Evolutionary conservation across 2,888 invertebrate species (phyloP).

Genomic region (Pimpla rufipes): DNA sequence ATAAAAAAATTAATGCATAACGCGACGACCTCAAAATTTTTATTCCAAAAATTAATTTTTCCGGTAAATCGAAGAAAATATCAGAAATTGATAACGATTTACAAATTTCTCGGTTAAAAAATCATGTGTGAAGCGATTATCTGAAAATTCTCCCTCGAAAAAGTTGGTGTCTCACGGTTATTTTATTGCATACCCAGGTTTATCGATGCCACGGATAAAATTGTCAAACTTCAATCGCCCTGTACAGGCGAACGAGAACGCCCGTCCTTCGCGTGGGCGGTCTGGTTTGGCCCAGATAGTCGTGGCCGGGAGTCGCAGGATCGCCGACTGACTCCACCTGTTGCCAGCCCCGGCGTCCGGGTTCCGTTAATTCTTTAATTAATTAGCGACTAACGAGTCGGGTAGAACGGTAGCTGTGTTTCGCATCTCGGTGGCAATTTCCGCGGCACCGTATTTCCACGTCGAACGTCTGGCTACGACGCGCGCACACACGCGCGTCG

Average conservation of each 20-base stretch:
- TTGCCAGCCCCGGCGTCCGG: slow-evolving; percentile 49
- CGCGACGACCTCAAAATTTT: no score
- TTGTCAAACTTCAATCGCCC: slow-evolving; percentile 21
- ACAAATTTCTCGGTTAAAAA: no score
- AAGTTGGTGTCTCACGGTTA: no score
- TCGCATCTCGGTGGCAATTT: slow-evolving; percentile 58
- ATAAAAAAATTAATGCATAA: no score
- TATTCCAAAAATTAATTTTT: slow-evolving; percentile 1
- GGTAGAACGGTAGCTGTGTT: slow-evolving; percentile 57
- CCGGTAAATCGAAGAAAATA: no score
- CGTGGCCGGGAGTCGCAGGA: not conserved
- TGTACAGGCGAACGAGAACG: slow-evolving; percentile 52
- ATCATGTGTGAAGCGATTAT: no score
- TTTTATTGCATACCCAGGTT: not conserved
- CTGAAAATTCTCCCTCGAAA: no score
- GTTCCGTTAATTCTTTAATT: slow-evolving; percentile 72
- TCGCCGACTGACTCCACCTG: slow-evolving; percentile 44
- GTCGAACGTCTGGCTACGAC: slow-evolving; percentile 26
- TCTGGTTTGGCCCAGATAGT: slow-evolving; percentile 66
- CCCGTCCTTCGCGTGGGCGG: slow-evolving; percentile 66
- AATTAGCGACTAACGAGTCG: slow-evolving; percentile 69
- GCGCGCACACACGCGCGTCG: not conserved
- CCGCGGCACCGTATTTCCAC: slow-evolving; percentile 58
- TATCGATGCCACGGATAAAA: slow-evolving; percentile 5
- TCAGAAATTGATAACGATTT: no score